A percentile compares a stretch with the other conserved stretches of the same genome.
Conservation (phyloP, 2,113 vertebrate species). For the Megaleporinus macrocephalus region DNA sequence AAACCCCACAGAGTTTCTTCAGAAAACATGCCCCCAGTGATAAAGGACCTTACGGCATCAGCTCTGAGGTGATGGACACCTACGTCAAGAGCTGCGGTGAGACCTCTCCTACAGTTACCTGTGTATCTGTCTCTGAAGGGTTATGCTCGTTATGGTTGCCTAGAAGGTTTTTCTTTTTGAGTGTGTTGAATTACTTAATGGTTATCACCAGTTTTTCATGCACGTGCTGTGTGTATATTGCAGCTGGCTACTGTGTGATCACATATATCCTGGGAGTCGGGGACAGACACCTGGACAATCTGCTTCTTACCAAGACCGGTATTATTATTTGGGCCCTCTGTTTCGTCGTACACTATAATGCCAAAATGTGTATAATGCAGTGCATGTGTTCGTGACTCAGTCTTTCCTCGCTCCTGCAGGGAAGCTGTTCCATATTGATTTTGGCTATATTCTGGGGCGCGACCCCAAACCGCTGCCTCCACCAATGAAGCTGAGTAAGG, state of each 20-base stretch:
- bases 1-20: slow-evolving; percentile 89
- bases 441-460: slow-evolving; percentile 96
- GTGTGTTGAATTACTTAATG: not conserved
- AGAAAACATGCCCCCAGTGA: slow-evolving; percentile 94
- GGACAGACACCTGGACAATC: slow-evolving; percentile 96
- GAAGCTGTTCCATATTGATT: slow-evolving; percentile 99
- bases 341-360: not conserved
- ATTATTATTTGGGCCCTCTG: not conserved
- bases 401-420: slow-evolving; percentile 74
- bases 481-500: slow-evolving; percentile 98
- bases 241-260: slow-evolving; percentile 98
- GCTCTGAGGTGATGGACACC: slow-evolving; percentile 96
- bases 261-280: slow-evolving; percentile 98
- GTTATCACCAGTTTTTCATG: not conserved
- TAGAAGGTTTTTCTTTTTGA: not conserved
- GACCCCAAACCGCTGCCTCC: slow-evolving; percentile 97
- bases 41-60: slow-evolving; percentile 95
- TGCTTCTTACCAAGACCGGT: slow-evolving; percentile 94
- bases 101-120: not conserved
- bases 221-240: not conserved
- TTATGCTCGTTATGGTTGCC: not conserved
- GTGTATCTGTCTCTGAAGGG: not conserved
- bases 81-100: slow-evolving; percentile 99
- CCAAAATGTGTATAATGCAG: not conserved
- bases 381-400: not conserved